phyloP scores from a whole-genome alignment of 1,140 invertebrate species.

The Radopholus similis region DNA sequence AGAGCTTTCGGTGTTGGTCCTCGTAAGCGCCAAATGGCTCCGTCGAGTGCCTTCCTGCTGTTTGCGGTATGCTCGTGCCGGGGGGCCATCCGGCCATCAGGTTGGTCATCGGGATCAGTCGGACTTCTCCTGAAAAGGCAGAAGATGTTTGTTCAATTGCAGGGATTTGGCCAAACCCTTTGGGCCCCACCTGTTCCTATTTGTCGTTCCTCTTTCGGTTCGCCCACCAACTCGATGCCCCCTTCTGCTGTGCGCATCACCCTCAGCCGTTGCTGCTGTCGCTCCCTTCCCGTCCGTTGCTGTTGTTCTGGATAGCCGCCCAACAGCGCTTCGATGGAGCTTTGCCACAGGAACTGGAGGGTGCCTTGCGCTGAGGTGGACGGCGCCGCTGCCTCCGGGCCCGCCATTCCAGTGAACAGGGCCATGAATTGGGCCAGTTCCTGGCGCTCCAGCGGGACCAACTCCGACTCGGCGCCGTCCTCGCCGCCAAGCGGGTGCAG shows the following conservation, averaged over 20 bases:
- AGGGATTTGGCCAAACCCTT: background rate
- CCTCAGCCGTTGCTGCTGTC: background rate
- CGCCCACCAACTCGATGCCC: background rate
- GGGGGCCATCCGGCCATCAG: no score
- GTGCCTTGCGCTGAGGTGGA: background rate
- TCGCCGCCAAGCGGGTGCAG: background rate
- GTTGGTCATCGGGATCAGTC: background rate
- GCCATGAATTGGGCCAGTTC: conserved; percentile 2
- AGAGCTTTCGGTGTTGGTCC: no score
- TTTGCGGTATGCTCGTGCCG: no score
- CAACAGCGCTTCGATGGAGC: background rate
- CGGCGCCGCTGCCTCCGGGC: no score
- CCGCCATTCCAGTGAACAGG: background rate
- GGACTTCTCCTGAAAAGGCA: background rate
- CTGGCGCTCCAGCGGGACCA: background rate
- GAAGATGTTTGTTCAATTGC: background rate
- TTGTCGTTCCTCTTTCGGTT: background rate
- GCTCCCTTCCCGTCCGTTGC: background rate
- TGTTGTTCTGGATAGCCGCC: background rate
- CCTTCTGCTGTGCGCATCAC: background rate
- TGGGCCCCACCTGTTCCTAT: no score
- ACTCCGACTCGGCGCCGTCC: background rate
- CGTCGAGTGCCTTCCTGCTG: no score
- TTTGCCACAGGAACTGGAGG: background rate
- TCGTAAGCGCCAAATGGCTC: no score